A percentile compares a stretch with the other conserved stretches of the same genome.
Conservation (phyloP, 1,140 invertebrate genomes). For the Euschistus heros region DNA sequence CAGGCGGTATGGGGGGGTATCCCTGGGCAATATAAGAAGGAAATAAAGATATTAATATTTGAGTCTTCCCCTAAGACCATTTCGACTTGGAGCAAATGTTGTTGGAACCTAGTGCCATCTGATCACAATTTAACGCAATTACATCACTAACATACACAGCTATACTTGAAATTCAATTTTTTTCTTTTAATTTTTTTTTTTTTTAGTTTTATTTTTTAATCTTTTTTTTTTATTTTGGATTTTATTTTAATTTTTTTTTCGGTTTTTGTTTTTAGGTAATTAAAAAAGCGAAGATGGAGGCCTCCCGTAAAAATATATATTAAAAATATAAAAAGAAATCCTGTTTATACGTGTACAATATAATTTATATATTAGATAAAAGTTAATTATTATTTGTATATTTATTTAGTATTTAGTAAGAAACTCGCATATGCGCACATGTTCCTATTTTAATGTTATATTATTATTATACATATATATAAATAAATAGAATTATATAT, state of each 20-base stretch:
- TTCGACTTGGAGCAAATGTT: conserved; percentile 11
- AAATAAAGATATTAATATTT: conserved; percentile 27
- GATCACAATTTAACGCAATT: background rate
- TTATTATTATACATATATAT: conserved; percentile 10
- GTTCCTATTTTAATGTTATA: conserved; percentile 16
- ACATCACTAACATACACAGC: background rate
- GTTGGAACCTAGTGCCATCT: conserved; percentile 3
- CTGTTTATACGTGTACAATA: conserved; percentile 3
- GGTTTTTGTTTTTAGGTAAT: background rate
- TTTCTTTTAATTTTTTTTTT: background rate
- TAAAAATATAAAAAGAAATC: background rate
- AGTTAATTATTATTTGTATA: conserved; percentile 11
- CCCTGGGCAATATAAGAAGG: conserved; percentile 19
- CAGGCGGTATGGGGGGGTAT: background rate
- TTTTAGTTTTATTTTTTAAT: conserved; percentile 14
- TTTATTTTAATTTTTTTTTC: conserved; percentile 9
- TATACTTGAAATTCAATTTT: background rate
- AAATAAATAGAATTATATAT: conserved; percentile 7
- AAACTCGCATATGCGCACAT: background rate
- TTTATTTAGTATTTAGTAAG: conserved; percentile 14
- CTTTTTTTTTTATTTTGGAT: conserved; percentile 19
- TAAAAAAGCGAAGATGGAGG: background rate
- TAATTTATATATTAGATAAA: conserved; percentile 6
- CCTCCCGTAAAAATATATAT: background rate
- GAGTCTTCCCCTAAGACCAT: conserved; percentile 1